Evolutionary conservation across 1,140 invertebrate species (phyloP).

Genomic region (Amyelois transitella): DNA sequence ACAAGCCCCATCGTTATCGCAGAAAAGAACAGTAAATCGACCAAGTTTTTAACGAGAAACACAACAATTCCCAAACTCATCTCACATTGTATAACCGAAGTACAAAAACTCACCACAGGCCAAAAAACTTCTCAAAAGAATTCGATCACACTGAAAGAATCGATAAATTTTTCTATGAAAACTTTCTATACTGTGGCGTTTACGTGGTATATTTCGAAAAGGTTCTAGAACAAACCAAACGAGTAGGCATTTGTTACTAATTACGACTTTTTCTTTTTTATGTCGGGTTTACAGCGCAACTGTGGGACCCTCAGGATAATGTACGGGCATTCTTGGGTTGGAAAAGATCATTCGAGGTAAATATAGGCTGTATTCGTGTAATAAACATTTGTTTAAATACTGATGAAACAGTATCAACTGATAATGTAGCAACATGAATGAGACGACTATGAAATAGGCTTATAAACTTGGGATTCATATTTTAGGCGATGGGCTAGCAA

Average conservation of each 20-base stretch:
- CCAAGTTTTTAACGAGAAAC: slow-evolving; percentile 12
- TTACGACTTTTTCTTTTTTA: slow-evolving; percentile 12
- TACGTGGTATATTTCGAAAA: neutral
- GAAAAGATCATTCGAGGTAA: slow-evolving; percentile 2
- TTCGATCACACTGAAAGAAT: neutral
- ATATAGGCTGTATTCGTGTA: neutral
- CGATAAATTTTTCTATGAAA: neutral
- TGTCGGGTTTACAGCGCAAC: neutral
- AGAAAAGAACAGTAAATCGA: slow-evolving; percentile 3
- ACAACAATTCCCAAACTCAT: slow-evolving; percentile 5
- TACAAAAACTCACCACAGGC: neutral
- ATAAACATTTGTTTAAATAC: too few species aligned
- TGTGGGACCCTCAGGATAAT: slow-evolving; percentile 6
- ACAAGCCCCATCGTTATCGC: slow-evolving; percentile 5
- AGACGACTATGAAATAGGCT: too few species aligned
- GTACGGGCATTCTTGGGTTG: slow-evolving; percentile 2
- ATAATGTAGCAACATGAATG: too few species aligned
- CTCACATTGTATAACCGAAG: neutral
- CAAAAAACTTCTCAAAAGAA: neutral
- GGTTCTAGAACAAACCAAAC: slow-evolving; percentile 4
- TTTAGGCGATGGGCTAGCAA: too few species aligned
- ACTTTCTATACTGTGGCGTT: neutral
- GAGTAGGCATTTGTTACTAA: slow-evolving; percentile 9
- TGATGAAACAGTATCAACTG: too few species aligned
- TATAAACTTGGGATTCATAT: too few species aligned